Base-by-base conservation (phyloP, 2,797 vertebrate species). In the Gymnopithys bicolor region DNA sequence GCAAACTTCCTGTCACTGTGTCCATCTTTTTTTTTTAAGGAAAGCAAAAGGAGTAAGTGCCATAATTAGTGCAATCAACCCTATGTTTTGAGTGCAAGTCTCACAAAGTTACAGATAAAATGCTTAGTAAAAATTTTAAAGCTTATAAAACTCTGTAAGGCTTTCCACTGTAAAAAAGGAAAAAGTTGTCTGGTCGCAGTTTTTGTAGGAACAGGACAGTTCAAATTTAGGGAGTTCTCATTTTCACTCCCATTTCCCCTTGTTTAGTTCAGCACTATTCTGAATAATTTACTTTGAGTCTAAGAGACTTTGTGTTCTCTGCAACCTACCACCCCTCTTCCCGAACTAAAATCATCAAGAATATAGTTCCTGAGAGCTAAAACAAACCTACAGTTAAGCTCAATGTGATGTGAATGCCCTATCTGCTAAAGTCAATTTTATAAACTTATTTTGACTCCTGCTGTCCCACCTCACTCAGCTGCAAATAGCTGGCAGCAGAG, bases 1-100 rank as follows among this genome's bases (percentile, higher is more conserved):
- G 96, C 75, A 96, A 82, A 90, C 85, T 97, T 71, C 97, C 96
- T 45, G 78, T 95, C 93, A 97, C 79, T 19, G 84, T 93, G 43
- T 97, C 97, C 89, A 97, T 98, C 94, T 95, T 98, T 98, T 95
- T 95, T 33, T 98, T 97, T 98, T 71, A 71, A 95, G 75, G 53
- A 82, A 10, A 74, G 12, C 32, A 37, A 60, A 27, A 27, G 13
- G 10, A 30, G 1, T 19, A 43, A 62, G 15, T 55, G 11, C 35
- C 19, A 9, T 46, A 56, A 87, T 39, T 81, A 73, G n/a, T 33
- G 25, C 84, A 85, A 73, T 18, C 41, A 87, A 68, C 6, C 15
- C 35, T 35, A 6, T 11, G 23, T 79, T 95, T 89, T 56, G 24
- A 68, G 30, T 56, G 25, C 13, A 74, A 48, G 23, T 56, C 24